Conservation (phyloP, 2,888 invertebrate genomes). For the Panorpa germanica region DNA sequence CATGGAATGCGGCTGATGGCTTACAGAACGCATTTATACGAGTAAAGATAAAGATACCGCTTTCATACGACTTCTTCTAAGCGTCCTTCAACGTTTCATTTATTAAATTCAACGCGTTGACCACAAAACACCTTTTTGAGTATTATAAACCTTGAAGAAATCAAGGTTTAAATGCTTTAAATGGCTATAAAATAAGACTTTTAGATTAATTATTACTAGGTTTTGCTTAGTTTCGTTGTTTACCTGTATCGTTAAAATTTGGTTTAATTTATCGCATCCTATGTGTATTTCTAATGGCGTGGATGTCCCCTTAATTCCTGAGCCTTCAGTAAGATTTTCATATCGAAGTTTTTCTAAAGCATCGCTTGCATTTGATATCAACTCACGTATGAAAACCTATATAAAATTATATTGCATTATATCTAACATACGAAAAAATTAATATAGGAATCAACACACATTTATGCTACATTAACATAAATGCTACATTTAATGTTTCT, state of each 20-base stretch:
- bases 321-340: conserved; percentile 23
- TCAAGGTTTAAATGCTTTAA: too few relatives aligned
- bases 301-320: conserved; percentile 15
- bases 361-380: conserved; percentile 95
- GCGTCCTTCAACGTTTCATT: too few relatives aligned
- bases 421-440: background rate
- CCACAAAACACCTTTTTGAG: too few relatives aligned
- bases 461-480: background rate
- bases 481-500: background rate
- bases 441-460: background rate
- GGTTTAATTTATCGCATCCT: conserved; percentile 67
- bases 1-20: too few relatives aligned
- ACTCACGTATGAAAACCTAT: conserved; percentile 83
- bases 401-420: conserved; percentile 12
- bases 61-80: too few relatives aligned
- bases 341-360: conserved; percentile 90
- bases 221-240: background rate
- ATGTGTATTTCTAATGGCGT: conserved; percentile 69
- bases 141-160: too few relatives aligned
- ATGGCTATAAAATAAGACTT: too few relatives aligned
- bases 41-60: too few relatives aligned
- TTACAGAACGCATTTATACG: too few relatives aligned
- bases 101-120: too few relatives aligned
- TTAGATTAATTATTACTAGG: too few relatives aligned
- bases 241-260: conserved; percentile 63